Evolutionary conservation across 2,888 invertebrate species (phyloP), one percentile per base, ranked within the genome.

Genomic region (Nebria salina): DNA sequence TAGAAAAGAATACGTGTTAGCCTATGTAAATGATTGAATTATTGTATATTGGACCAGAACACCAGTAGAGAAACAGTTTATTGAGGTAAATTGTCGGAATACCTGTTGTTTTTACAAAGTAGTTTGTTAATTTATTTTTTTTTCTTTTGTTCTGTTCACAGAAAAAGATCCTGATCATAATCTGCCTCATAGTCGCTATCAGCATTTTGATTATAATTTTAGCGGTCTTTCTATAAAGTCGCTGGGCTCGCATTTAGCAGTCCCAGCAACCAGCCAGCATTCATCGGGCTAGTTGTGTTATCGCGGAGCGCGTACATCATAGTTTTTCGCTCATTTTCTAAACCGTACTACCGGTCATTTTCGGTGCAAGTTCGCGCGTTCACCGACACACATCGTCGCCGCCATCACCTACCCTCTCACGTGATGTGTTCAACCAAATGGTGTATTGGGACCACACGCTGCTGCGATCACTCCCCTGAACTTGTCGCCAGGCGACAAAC

Each of bases 131-230:
- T 90, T 90, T 90, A 88, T 85, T 89, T 89, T 89, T 90, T 87
- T 86, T 89, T 90, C 90, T 87, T 89, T 90, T 88, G 90, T 91
- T 93, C 88, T 91, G 90, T 91, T 94, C 93, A 89, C 95, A 95
- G 95, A 95, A 95, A 95, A 94, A 94, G 93, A 94, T 95, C 93
- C 93, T 95, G 93, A 95, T 95, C 92, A 92, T 94, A 90, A 93
- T 95, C 92, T 95, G 95, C 93, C 92, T 95, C 91, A 91, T 93
- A 89, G 91, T 95, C 90, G 92, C 93, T 90, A 90, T 93, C 93
- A 91, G 93, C 91, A 93, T 95, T 91, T 92, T 95, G 91, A 92
- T 93, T 91, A 92, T 95, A 90, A 90, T 94, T 90, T 92, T 95
- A 87, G 89, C 91, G 83, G 86, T 89, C 84, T 84, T 72, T 76